Evolutionary conservation across 2,888 invertebrate genomes (phyloP), one percentile per base, ranked within the genome.

Genomic region (Sinotaia quadrata): DNA sequence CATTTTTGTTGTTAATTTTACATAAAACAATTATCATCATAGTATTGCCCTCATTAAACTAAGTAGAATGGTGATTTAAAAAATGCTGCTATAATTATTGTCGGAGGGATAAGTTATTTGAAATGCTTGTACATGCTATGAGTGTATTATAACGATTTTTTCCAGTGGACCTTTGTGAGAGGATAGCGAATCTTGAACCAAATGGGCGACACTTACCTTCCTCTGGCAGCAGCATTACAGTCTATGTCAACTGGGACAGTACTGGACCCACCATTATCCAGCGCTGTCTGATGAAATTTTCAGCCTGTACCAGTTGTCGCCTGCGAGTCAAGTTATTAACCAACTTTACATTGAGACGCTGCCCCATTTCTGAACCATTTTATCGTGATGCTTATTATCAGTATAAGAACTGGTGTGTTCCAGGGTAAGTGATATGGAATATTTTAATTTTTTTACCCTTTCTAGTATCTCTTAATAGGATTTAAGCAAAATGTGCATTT

Each of bases 261-360:
- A 58, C 58, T n/a, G 37, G 27, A 15, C 37, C n/a, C n/a, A n/a
- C 2, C 1, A 36, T 8, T 4, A 10, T 12, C 8, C 58, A 37
- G 8, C 44, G 31, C 31, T 69, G 69, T 59, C 52, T 69, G 24
- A 69, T 69, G 69, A 47, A 54, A 10, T 69, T 69, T 41, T 65
- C 69, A 18, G 66, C 69, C 8, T 69, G 69, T 37, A 15, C 31
- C n/a, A 44, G 27, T n/a, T 69, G 69, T 37, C 49, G 51, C 10
- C 52, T 69, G n/a, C 60, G 37, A 10, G 65, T 69, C 1, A 54
- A 52, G n/a, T n/a, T 49, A n/a, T 4, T 60, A 31, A 57, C 18
- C 57, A 21, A 36, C 21, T 68, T 63, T 29, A 2, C 29, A 1
- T 68, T 36, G 21, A 34, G 24, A 8, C 24, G 10, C 2, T 67